Conservation (phyloP, 2,888 invertebrate species). For the Biston stratarius region DNA sequence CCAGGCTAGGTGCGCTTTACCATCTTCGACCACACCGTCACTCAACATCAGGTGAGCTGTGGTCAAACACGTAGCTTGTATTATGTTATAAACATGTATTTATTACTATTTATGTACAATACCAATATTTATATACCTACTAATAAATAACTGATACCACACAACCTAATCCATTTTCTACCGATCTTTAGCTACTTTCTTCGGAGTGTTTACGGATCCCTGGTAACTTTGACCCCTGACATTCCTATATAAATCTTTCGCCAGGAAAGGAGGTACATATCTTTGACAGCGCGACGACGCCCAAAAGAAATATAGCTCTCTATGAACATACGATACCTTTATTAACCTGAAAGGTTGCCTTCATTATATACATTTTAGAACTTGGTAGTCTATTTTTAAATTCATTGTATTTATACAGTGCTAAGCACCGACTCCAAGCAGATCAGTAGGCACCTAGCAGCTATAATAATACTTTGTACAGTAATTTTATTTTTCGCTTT, state of each 20-base stretch:
- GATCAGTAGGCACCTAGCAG: too few relatives aligned
- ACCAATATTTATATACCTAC: background rate
- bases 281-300: slow-evolving; percentile 33
- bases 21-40: too few relatives aligned
- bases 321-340: slow-evolving; percentile 26
- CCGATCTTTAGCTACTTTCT: slow-evolving; percentile 5
- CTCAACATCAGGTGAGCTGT: too few relatives aligned
- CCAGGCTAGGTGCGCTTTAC: too few relatives aligned
- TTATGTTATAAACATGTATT: too few relatives aligned
- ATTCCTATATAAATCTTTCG: slow-evolving; percentile 27
- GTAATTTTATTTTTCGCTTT: too few relatives aligned
- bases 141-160: background rate
- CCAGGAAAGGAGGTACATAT: slow-evolving; percentile 29
- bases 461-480: too few relatives aligned
- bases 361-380: slow-evolving; percentile 6
- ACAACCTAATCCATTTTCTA: slow-evolving; percentile 5
- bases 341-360: slow-evolving; percentile 24
- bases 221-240: slow-evolving; percentile 31
- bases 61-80: too few relatives aligned
- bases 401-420: too few relatives aligned
- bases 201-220: slow-evolving; percentile 12
- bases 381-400: background rate
- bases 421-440: too few relatives aligned
- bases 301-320: slow-evolving; percentile 23
- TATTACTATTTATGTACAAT: too few relatives aligned